These are phyloP conservation scores for Drosophila kurseongensis DNA, from an alignment of 1,140 invertebrate species.

Conservation along the genomic window DNA sequence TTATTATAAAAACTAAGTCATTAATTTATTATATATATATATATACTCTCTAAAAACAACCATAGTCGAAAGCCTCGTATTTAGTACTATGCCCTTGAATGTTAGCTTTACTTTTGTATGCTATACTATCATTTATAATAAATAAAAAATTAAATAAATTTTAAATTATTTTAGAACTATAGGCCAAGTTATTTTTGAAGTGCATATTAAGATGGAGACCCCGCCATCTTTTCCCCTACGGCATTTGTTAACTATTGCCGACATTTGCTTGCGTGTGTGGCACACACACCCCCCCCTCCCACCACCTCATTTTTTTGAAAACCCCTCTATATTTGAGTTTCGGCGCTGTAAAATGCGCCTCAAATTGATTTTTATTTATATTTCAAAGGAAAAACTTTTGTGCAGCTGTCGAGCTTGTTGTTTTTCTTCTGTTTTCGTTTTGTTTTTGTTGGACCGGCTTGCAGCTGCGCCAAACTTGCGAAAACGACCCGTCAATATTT, in stretches of 20 bases:
- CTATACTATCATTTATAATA: no score
- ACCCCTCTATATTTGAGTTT: slow-evolving; percentile 66
- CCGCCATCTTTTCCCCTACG: slow-evolving; percentile 16
- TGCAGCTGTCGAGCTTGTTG: slow-evolving; percentile 68
- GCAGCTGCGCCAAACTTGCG: slow-evolving; percentile 68
- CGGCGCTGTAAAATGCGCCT: slow-evolving; percentile 71
- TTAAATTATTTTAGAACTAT: no score
- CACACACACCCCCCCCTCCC: slow-evolving; percentile 2
- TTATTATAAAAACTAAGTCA: no score
- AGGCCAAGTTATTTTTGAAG: neutral
- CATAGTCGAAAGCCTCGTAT: no score
- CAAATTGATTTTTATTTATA: slow-evolving; percentile 82
- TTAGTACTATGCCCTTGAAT: no score
- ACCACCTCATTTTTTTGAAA: neutral
- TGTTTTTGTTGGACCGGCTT: slow-evolving; percentile 15
- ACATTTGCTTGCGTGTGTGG: slow-evolving; percentile 54
- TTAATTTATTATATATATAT: no score
- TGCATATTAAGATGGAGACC: neutral
- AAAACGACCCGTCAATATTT: slow-evolving; percentile 45
- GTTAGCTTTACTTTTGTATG: no score
- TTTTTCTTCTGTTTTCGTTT: slow-evolving; percentile 39
- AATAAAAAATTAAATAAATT: no score
- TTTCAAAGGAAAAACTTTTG: slow-evolving; percentile 74
- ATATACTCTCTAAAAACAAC: no score
- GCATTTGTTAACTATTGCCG: slow-evolving; percentile 72